These are phyloP conservation scores for Terebella lapidaria DNA, from an alignment of 2,888 invertebrate species.

Conservation along the genomic window DNA sequence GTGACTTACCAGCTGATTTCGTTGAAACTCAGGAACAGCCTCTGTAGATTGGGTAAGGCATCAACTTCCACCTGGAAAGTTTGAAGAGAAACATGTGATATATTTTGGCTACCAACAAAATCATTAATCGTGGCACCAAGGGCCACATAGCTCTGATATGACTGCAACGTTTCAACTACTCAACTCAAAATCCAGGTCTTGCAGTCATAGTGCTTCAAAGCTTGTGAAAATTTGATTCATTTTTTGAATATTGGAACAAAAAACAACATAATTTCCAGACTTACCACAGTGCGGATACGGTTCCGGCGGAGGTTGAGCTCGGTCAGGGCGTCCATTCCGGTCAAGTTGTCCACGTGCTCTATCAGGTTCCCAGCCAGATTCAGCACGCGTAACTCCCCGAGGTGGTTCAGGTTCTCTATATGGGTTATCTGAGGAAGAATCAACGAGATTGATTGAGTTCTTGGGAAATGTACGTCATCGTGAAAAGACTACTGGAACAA, in stretches of 20 bases:
- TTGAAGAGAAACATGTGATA: too few species aligned
- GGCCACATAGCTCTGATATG: too few species aligned
- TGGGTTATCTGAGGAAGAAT: conserved; percentile 64
- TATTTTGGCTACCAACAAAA: too few species aligned
- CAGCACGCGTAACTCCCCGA: conserved; percentile 77
- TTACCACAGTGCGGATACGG: conserved; percentile 59
- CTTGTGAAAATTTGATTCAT: too few species aligned
- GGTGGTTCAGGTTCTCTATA: conserved; percentile 64
- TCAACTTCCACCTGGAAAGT: conserved; percentile 74
- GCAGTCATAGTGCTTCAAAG: too few species aligned
- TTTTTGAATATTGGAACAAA: too few species aligned
- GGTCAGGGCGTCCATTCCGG: conserved; percentile 71
- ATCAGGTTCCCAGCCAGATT: conserved; percentile 91
- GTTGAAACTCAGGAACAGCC: conserved; percentile 79
- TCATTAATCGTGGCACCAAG: too few species aligned
- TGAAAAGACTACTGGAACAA: too few species aligned
- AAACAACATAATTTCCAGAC: conserved; percentile 12
- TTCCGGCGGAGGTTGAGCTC: conserved; percentile 87
- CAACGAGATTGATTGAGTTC: too few species aligned
- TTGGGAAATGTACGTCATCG: too few species aligned
- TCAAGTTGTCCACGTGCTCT: conserved; percentile 68
- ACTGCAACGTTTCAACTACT: too few species aligned
- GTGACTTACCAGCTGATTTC: conserved; percentile 63
- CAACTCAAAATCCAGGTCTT: too few species aligned
- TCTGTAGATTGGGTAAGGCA: conserved; percentile 69